These are phyloP conservation scores for Nothoprocta pentlandii DNA, from an alignment of 2,113 vertebrate genomes.

Conservation along the genomic window DNA sequence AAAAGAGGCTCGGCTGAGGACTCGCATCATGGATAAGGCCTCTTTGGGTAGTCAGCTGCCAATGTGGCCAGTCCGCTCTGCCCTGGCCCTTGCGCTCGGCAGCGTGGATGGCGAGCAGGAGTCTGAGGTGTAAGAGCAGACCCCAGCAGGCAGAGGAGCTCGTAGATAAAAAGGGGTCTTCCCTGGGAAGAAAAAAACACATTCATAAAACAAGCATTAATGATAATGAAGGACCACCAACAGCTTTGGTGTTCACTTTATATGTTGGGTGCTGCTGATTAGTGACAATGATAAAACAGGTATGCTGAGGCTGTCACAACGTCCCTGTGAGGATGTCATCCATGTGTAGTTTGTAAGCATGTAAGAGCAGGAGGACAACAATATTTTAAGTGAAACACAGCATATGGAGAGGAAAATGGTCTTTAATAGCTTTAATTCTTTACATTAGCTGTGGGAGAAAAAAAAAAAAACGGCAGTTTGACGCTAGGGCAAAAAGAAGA, in stretches of 20 bases:
- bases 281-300: not conserved
- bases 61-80: not conserved
- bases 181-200: not conserved
- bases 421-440: not conserved
- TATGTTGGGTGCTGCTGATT: not conserved
- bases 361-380: not conserved
- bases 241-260: not conserved
- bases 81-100: not conserved
- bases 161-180: not conserved
- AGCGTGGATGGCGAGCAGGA: not conserved
- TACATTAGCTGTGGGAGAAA: not conserved
- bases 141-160: accelerated
- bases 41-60: not conserved
- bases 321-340: accelerated
- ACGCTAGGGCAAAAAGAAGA: not conserved
- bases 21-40: accelerated
- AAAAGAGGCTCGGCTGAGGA: not conserved
- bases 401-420: not conserved
- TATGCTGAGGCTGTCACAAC: not conserved
- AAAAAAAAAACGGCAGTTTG: not conserved
- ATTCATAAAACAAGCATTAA: no score
- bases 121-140: not conserved
- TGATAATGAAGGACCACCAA: not conserved
- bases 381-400: not conserved
- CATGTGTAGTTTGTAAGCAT: no score